phyloP scores from a whole-genome alignment of 2,888 invertebrate genomes.

The Rhorus exstirpatorius region DNA sequence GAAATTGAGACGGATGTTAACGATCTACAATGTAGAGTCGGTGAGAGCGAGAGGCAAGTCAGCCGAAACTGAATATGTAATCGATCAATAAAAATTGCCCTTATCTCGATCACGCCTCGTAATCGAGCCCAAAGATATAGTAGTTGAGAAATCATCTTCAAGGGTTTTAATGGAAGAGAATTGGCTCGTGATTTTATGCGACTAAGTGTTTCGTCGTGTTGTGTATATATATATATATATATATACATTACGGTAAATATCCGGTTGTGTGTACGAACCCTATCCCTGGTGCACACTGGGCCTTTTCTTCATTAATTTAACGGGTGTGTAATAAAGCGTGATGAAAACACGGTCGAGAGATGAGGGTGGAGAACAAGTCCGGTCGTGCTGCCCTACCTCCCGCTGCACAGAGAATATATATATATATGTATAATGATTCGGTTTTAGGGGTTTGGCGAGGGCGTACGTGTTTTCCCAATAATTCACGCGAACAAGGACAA shows the following conservation, averaged over 20 bases:
- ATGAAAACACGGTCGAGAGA: constrained; percentile 69
- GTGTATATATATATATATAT: no score
- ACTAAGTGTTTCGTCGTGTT: constrained; percentile 46
- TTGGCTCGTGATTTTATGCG: constrained; percentile 64
- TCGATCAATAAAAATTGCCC: constrained; percentile 62
- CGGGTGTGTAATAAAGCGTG: constrained; percentile 70
- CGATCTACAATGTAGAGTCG: not conserved
- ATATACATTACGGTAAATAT: constrained; percentile 18
- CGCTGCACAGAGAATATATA: not conserved
- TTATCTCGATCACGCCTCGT: constrained; percentile 42
- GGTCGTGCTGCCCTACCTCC: constrained; percentile 28
- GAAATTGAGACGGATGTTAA: constrained; percentile 46
- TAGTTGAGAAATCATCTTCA: constrained; percentile 36
- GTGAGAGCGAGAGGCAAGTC: constrained; percentile 28
- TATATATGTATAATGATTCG: constrained; percentile 6
- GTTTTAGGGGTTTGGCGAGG: constrained; percentile 42
- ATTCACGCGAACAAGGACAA: constrained; percentile 66
- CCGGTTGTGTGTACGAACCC: constrained; percentile 49
- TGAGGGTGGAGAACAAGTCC: constrained; percentile 51
- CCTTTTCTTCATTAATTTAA: constrained; percentile 71
- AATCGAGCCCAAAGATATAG: constrained; percentile 36
- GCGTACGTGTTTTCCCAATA: constrained; percentile 70
- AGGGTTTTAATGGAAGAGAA: constrained; percentile 60
- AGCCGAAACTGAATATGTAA: constrained; percentile 57
- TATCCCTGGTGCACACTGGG: constrained; percentile 49